Conservation (phyloP, 2,888 invertebrate species). For the Craniophora ligustri region DNA sequence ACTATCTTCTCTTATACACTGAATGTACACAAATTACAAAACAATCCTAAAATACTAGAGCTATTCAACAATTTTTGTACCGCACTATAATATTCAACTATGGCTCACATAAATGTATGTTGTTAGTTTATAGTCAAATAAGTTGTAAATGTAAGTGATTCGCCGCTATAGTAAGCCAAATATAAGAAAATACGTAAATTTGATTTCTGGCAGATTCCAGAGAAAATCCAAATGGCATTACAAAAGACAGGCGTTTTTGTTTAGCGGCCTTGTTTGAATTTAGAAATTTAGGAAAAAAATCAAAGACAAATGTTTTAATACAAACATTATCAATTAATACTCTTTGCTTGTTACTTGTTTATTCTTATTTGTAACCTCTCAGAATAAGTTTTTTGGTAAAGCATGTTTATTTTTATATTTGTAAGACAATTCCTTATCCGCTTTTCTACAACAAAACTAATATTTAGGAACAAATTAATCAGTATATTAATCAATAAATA, state of each 20-base stretch:
- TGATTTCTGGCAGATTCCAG: constrained; percentile 18
- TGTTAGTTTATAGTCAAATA: no score
- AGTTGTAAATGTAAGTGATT: no score
- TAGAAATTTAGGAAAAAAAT: constrained; percentile 8
- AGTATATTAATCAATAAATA: no score
- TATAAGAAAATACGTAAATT: constrained; percentile 1
- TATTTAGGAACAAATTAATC: no score
- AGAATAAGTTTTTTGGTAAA: no score
- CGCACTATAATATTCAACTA: neutral
- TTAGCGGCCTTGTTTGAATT: constrained; percentile 23
- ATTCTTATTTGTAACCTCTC: no score
- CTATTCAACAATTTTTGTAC: neutral
- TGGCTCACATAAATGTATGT: constrained; percentile 3
- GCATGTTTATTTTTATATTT: no score
- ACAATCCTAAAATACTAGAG: neutral
- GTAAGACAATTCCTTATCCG: no score
- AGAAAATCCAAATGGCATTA: neutral
- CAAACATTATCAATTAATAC: neutral
- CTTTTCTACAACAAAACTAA: no score
- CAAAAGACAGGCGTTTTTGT: constrained; percentile 27
- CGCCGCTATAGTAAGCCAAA: neutral
- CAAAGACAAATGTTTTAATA: neutral
- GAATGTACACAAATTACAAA: neutral
- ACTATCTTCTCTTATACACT: neutral
- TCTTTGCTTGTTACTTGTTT: neutral